These are phyloP conservation scores for Pyrgus malvae DNA, from an alignment of 2,888 invertebrate species.

Conservation along the genomic window DNA sequence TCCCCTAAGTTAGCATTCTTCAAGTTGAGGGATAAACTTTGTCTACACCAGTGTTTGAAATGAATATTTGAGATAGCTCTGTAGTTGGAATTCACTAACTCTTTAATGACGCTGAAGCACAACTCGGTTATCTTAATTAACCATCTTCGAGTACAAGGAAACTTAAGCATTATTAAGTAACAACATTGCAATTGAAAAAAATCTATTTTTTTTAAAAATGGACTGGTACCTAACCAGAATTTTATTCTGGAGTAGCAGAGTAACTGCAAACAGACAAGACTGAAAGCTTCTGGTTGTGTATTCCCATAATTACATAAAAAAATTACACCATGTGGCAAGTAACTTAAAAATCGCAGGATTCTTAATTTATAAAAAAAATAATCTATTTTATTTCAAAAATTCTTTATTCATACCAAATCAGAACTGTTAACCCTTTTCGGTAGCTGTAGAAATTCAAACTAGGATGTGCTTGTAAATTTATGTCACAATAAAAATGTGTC, in stretches of 20 bases:
- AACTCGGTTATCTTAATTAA: constrained; percentile 17
- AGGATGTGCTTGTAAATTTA: constrained; percentile 21
- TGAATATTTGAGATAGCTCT: constrained; percentile 20
- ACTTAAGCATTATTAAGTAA: too few relatives aligned
- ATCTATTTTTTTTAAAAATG: too few relatives aligned
- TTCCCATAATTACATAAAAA: too few relatives aligned
- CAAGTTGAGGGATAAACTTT: constrained; percentile 17
- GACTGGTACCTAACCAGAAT: too few relatives aligned
- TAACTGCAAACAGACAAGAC: too few relatives aligned
- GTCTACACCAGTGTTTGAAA: constrained; percentile 12
- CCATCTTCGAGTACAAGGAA: neutral
- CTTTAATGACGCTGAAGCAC: constrained; percentile 15
- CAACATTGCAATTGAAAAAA: too few relatives aligned
- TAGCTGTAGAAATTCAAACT: neutral
- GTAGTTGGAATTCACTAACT: constrained; percentile 18
- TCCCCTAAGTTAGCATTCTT: constrained; percentile 7
- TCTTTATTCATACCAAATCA: neutral
- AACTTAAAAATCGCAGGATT: too few relatives aligned
- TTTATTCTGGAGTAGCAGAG: too few relatives aligned
- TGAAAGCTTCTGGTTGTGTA: too few relatives aligned
- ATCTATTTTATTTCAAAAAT: too few relatives aligned
- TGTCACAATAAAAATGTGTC: constrained; percentile 23
- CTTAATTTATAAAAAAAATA: too few relatives aligned
- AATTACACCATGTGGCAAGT: too few relatives aligned
- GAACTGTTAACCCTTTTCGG: neutral